Conservation (phyloP, 2,797 vertebrate species). For the Naso thynnoides region DNA sequence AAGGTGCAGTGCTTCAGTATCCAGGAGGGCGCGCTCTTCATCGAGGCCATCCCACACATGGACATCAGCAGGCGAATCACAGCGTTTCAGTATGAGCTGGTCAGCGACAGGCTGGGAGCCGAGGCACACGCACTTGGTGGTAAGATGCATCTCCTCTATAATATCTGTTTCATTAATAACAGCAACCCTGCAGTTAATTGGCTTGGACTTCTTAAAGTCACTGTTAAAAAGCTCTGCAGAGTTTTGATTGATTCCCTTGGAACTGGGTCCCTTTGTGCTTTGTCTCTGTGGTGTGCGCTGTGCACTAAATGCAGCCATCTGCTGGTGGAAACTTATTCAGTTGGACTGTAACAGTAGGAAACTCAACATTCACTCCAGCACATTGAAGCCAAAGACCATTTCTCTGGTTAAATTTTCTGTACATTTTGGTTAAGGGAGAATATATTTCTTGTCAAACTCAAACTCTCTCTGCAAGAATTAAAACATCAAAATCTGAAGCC, state of each 20-base stretch:
- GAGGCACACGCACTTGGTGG: conserved; percentile 86
- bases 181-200: background rate
- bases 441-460: conserved; percentile 24
- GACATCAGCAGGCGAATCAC: conserved; percentile 96
- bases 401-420: conserved; percentile 35
- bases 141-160: conserved; percentile 75
- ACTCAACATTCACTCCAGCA: conserved; percentile 48
- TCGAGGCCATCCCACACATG: conserved; percentile 92
- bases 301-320: conserved; percentile 73
- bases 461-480: conserved; percentile 1
- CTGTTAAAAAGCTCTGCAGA: background rate
- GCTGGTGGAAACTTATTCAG: conserved; percentile 69
- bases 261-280: conserved; percentile 52
- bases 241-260: conserved; percentile 39
- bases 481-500: conserved; percentile 18
- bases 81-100: conserved; percentile 95
- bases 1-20: conserved; percentile 92
- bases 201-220: background rate
- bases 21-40: conserved; percentile 92
- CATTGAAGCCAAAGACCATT: conserved; percentile 45
- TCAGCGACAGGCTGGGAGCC: conserved; percentile 82
- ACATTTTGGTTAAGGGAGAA: conserved; percentile 24
- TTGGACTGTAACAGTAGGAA: conserved; percentile 65
- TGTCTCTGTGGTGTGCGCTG: conserved; percentile 41
- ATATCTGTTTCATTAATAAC: background rate